Base-by-base conservation (phyloP, 2,888 invertebrate species). In the Toxonevra muliebris region DNA sequence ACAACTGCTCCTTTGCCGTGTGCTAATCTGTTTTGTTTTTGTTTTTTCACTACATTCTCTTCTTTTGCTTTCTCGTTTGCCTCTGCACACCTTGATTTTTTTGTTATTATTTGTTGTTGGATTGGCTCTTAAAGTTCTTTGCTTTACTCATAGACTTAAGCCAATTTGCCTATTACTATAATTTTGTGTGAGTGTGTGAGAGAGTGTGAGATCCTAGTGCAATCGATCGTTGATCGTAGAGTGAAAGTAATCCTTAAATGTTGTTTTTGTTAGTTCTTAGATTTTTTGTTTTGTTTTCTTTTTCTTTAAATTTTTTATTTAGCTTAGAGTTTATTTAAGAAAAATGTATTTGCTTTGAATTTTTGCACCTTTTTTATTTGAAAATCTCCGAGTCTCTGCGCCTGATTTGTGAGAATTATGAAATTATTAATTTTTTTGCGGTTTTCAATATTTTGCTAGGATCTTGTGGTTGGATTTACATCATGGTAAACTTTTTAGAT, bases 181-280 rank as follows among this genome's bases (percentile, higher is more conserved):
- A n/a, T n/a, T n/a, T n/a, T n/a, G 12, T 66, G 48, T 60, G 54
- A 45, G 45, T 53, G 60, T 53, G 15, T 42, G 20, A 52, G 40
- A 17, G 58, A 45, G 30, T 7, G 30, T 30, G 7, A 30, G 58
- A n/a, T 19, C 53, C 13, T 12, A 19, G 15, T 41, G 48, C 13
- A 19, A 40, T n/a, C 40, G 30, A 50, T 20, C 20, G 41, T 13
- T 54, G 60, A n/a, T n/a, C 43, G 20, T 30, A 30, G 45, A 63
- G 69, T 63, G 66, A 59, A 62, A 66, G 69, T 69, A 69, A 69
- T 69, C 66, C 61, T 58, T 69, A 69, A 69, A 66, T 69, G 54
- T 69, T 69, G 69, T 69, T 69, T 59, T 69, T 69, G 69, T 69
- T 69, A 50, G 43, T 42, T 50, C 17, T 53, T 45, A 42, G 52